Evolutionary conservation across 2,888 invertebrate genomes (phyloP), one percentile per base, ranked within the genome.

Genomic region (Campoletis raptor): DNA sequence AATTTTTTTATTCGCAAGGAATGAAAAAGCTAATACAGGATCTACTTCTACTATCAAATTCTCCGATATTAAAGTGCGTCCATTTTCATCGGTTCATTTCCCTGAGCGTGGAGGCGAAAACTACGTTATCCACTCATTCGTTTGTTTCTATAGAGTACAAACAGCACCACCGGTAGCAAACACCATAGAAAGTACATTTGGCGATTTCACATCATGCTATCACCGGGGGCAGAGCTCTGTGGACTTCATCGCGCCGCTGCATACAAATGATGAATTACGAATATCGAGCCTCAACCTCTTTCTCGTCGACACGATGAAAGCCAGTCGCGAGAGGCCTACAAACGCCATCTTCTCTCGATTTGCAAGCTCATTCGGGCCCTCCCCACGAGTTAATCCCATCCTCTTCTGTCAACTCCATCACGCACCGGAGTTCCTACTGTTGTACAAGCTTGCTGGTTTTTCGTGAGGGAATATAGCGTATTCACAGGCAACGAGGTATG

Each of bases 211-310:
- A 48, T 67, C 57, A 42, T 37, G 73, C 42, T 54, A 48, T 85
- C 66, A 40, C 67, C 61, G 70, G 12, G n/a, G 67, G 76, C 70
- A 74, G 83, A 79, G 70, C 83, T 69, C 77, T 89, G 84, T 85
- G 91, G 90, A 87, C 91, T 91, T 89, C 91, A 91, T 90, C 91
- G 90, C 90, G 92, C 90, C 92, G 94, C 93, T 92, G 94, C 94
- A 94, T 94, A 94, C 93, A 94, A 94, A 94, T 94, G 93, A 94
- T 93, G 93, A 93, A 94, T 94, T 94, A 94, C 93, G 91, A 92
- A 92, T 92, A 94, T 94, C 92, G 93, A 93, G 69, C 42, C 54
- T 84, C 84, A 81, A 18, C 69, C 85, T 77, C 76, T 85, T 85
- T 69, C 81, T 48, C 73, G 81, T 81, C 48, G 67, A 73, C 61